phyloP scores from a whole-genome alignment of 2,113 vertebrate species.

The Scomber colias region DNA sequence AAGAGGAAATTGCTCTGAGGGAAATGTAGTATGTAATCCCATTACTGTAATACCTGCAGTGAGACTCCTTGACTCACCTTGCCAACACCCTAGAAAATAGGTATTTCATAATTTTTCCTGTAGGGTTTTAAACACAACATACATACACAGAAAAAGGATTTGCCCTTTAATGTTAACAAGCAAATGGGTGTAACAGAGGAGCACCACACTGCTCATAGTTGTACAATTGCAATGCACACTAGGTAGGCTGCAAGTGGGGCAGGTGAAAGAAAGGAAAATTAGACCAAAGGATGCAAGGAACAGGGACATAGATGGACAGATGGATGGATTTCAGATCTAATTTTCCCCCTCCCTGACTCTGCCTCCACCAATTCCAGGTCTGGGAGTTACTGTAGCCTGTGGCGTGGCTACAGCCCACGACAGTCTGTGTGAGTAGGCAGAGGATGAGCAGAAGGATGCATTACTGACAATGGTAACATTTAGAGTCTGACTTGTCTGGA shows the following conservation, averaged over 20 bases:
- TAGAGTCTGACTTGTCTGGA: conserved; percentile 18
- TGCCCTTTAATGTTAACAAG: conserved; percentile 36
- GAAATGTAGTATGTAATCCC: conserved; percentile 49
- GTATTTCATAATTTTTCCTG: conserved; percentile 9
- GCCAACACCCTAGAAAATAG: conserved; percentile 29
- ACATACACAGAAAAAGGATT: conserved; percentile 30
- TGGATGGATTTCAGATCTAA: conserved; percentile 57
- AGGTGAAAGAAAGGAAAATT: conserved; percentile 62
- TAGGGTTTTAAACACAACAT: conserved; percentile 24
- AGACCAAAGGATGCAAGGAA: conserved; percentile 43
- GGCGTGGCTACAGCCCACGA: conserved; percentile 36
- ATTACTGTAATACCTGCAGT: conserved; percentile 38
- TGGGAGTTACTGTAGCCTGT: conserved; percentile 48
- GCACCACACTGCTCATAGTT: neutral
- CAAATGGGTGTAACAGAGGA: conserved; percentile 7
- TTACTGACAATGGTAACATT: conserved; percentile 25
- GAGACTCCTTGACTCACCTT: conserved; percentile 46
- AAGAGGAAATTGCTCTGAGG: conserved; percentile 24
- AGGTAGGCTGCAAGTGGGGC: conserved; percentile 55
- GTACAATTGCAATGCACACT: conserved; percentile 21
- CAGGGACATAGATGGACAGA: conserved; percentile 51
- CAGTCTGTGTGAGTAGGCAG: conserved; percentile 49
- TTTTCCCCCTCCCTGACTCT: conserved; percentile 56
- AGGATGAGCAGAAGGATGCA: conserved; percentile 40
- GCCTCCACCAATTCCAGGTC: conserved; percentile 38